These are phyloP conservation scores for Mesodorylaimus sp. DNA, from an alignment of 2,888 invertebrate genomes.

Conservation along the genomic window DNA sequence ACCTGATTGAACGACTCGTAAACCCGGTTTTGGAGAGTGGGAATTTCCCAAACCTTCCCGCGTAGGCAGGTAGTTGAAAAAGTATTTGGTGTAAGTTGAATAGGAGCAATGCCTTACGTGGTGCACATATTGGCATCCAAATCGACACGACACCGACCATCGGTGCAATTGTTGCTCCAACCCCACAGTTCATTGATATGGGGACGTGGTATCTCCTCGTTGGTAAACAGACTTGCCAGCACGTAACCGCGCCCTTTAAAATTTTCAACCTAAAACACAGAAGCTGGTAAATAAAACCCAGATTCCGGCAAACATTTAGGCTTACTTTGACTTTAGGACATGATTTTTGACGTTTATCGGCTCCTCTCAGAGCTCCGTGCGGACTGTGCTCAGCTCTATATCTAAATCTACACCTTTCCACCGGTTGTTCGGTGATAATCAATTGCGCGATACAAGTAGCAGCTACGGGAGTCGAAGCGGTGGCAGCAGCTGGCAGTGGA, in stretches of 20 bases:
- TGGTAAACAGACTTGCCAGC: conserved; percentile 1
- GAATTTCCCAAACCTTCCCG: too few relatives aligned
- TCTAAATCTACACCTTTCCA: conserved; percentile 5
- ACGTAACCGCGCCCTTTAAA: neutral
- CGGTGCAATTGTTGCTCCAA: conserved; percentile 3
- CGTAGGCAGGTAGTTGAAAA: too few relatives aligned
- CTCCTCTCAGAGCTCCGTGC: conserved; percentile 3
- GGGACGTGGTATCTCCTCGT: neutral
- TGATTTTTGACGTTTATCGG: conserved; percentile 1
- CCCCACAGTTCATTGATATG: conserved; percentile 8
- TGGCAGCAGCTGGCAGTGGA: too few relatives aligned
- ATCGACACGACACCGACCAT: neutral
- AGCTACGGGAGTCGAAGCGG: too few relatives aligned
- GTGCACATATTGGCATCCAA: neutral
- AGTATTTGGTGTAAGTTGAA: too few relatives aligned
- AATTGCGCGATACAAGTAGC: neutral
- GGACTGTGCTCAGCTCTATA: conserved; percentile 7
- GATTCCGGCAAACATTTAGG: neutral
- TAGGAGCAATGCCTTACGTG: neutral
- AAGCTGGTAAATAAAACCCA: too few relatives aligned
- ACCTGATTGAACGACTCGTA: too few relatives aligned
- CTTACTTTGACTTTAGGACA: conserved; percentile 5
- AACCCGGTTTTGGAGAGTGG: too few relatives aligned
- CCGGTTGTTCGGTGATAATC: conserved; percentile 3
- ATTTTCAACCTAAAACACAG: neutral